phyloP scores from a whole-genome alignment of 2,113 vertebrate species.

The Gavia stellata region DNA sequence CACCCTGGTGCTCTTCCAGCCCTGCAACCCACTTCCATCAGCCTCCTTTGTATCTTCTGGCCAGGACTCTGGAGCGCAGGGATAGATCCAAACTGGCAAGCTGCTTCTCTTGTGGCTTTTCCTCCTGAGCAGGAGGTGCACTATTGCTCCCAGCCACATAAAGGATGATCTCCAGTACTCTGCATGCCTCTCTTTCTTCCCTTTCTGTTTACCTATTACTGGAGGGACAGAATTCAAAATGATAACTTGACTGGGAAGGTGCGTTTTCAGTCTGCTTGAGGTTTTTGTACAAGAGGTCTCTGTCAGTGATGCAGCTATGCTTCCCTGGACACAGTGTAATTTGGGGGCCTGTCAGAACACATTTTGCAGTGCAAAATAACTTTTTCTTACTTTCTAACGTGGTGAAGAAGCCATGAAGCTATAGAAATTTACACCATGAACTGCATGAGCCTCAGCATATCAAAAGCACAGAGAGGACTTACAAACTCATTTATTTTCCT shows the following conservation, averaged over 20 bases:
- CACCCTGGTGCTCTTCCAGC: not conserved
- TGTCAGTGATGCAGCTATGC: not conserved
- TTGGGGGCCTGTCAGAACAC: not conserved
- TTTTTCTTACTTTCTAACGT: not conserved
- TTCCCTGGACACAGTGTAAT: not conserved
- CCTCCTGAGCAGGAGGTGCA: not conserved
- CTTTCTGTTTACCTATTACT: not conserved
- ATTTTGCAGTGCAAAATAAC: not conserved
- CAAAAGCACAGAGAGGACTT: not conserved
- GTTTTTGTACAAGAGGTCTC: not conserved
- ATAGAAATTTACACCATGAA: not conserved
- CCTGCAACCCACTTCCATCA: not conserved
- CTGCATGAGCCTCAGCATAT: not conserved
- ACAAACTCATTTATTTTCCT: not conserved
- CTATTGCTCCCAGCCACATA: not conserved
- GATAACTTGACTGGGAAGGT: not conserved
- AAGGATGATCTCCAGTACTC: not conserved
- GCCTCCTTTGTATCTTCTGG: not conserved
- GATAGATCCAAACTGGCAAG: not conserved
- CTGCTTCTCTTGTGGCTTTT: not conserved
- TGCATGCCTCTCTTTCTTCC: not conserved
- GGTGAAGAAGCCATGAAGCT: not conserved
- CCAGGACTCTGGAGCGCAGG: not conserved
- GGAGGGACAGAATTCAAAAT: not conserved
- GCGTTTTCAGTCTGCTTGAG: fast-evolving